A percentile compares a stretch with the other conserved stretches of the same genome.
Evolutionary conservation across 1,140 invertebrate genomes (phyloP).

Genomic region (Bombus terrestris): DNA sequence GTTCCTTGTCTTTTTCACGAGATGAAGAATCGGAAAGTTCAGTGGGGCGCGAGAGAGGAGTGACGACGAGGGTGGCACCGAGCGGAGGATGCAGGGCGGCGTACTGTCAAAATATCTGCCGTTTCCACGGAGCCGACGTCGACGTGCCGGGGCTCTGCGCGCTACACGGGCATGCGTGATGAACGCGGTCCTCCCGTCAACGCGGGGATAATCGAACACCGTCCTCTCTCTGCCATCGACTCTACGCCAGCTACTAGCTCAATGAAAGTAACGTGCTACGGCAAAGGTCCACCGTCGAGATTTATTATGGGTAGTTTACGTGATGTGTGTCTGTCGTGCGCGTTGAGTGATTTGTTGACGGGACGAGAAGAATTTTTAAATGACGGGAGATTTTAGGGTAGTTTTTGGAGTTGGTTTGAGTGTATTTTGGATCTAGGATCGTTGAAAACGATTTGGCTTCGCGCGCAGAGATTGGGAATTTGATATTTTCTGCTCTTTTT

Average conservation of each 20-base stretch:
- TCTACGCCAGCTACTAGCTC: neutral
- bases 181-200: conserved; percentile 26
- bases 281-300: neutral
- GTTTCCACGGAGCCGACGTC: conserved; percentile 34
- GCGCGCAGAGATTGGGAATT: too few species aligned
- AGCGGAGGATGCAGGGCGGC: conserved; percentile 72
- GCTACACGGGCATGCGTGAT: conserved; percentile 74
- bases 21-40: neutral
- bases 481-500: too few species aligned
- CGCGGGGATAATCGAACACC: conserved; percentile 56
- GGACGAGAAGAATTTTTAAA: too few species aligned
- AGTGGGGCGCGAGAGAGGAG: neutral
- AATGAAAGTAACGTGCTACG: conserved; percentile 38
- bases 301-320: neutral
- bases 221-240: conserved; percentile 22
- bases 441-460: too few species aligned
- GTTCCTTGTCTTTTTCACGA: too few species aligned
- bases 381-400: neutral
- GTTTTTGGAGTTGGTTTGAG: neutral
- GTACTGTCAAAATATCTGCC: conserved; percentile 75
- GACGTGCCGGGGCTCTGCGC: conserved; percentile 19
- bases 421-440: too few species aligned
- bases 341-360: neutral
- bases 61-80: conserved; percentile 28
- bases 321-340: neutral